phyloP scores from a whole-genome alignment of 1,140 invertebrate genomes.

The Bombus pyrosoma region DNA sequence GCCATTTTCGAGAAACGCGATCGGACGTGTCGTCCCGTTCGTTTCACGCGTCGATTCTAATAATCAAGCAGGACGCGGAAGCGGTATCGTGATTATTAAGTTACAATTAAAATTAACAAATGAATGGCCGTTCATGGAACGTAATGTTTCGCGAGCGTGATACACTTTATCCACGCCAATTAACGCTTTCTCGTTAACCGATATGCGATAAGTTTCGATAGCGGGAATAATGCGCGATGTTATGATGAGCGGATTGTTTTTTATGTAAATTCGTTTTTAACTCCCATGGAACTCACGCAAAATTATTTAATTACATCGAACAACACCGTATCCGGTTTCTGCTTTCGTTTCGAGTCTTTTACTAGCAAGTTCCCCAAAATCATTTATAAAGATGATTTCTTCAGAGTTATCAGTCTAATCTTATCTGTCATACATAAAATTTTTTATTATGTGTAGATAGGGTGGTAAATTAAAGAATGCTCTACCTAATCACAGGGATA shows the following conservation, averaged over 20 bases:
- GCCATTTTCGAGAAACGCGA: background rate
- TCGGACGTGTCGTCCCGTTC: background rate
- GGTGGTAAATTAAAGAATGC: background rate
- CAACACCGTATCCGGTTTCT: background rate
- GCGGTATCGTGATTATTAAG: conserved; percentile 3
- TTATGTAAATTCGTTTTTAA: background rate
- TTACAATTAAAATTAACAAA: conserved; percentile 42
- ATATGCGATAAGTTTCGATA: background rate
- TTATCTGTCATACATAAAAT: too few relatives aligned
- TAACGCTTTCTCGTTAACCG: conserved; percentile 19
- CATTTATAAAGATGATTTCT: background rate
- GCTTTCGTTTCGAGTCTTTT: background rate
- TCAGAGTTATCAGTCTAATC: too few relatives aligned
- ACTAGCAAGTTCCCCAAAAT: background rate
- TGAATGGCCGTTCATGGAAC: background rate
- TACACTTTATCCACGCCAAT: conserved; percentile 24
- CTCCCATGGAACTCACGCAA: too few relatives aligned
- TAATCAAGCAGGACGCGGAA: background rate
- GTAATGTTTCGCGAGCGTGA: background rate
- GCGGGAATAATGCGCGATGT: background rate
- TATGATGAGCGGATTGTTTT: too few relatives aligned
- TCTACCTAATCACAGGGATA: background rate
- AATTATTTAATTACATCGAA: background rate
- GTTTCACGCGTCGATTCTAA: background rate
- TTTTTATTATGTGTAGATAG: too few relatives aligned